Conservation (phyloP, 2,113 vertebrate genomes). For the Tyto alba region DNA sequence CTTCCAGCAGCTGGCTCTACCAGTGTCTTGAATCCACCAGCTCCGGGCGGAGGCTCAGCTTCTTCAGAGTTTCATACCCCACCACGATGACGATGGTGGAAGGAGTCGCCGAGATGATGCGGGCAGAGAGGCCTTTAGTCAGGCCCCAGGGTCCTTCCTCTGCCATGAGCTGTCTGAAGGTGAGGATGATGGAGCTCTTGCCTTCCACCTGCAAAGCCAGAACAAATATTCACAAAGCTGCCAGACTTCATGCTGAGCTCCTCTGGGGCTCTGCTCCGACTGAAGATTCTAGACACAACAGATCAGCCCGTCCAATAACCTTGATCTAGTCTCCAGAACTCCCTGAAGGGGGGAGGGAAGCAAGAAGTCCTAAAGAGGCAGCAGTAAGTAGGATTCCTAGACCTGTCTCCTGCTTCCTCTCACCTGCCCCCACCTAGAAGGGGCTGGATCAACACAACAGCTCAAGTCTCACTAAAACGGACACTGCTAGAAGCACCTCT, state of each 20-base stretch:
- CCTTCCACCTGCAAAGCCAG: slow-evolving; percentile 86
- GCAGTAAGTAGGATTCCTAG: not conserved
- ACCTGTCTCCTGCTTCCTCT: not conserved
- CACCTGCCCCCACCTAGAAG: not conserved
- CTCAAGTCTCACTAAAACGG: not conserved
- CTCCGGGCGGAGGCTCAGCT: slow-evolving; percentile 89
- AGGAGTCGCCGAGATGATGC: slow-evolving; percentile 89
- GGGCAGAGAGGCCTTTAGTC: slow-evolving; percentile 92
- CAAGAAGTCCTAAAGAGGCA: not conserved
- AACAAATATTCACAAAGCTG: not conserved
- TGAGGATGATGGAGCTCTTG: slow-evolving; percentile 84
- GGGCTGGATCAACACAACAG: too few species aligned
- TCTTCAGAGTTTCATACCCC: slow-evolving; percentile 96
- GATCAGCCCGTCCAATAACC: not conserved
- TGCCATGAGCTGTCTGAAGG: slow-evolving; percentile 87
- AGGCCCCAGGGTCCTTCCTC: slow-evolving; percentile 90
- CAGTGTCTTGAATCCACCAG: slow-evolving; percentile 89
- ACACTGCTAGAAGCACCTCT: not conserved
- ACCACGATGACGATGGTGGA: slow-evolving; percentile 94
- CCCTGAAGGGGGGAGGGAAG: fast-evolving
- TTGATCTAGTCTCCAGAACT: not conserved
- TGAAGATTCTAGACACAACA: not conserved
- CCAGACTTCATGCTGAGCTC: fast-evolving
- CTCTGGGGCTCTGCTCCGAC: not conserved
- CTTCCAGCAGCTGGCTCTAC: slow-evolving; percentile 66